phyloP scores from a whole-genome alignment of 2,797 vertebrate genomes.

The Coregonus ussuriensis region DNA sequence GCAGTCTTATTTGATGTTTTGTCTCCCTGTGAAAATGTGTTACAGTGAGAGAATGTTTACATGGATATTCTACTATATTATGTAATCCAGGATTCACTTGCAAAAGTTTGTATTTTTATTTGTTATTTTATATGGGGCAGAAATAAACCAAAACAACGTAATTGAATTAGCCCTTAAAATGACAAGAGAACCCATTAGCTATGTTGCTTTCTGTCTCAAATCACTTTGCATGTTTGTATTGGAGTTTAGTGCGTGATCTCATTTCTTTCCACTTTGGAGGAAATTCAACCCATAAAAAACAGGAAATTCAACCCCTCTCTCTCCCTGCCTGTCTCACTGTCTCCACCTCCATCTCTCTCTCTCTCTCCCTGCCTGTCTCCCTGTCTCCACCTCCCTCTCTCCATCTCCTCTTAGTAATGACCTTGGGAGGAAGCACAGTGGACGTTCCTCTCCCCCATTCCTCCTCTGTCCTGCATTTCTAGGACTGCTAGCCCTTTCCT shows the following conservation, averaged over 20 bases:
- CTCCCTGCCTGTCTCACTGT: not conserved
- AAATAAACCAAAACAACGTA: not conserved
- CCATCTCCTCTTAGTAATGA: conserved; percentile 21
- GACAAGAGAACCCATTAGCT: not conserved
- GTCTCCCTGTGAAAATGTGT: too few relatives aligned
- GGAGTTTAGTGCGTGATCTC: conserved; percentile 21
- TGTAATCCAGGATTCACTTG: not conserved
- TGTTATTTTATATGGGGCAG: not conserved
- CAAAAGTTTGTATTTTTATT: not conserved
- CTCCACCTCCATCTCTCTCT: conserved; percentile 7
- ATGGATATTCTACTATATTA: not conserved
- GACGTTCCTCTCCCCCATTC: not conserved
- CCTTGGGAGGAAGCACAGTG: conserved; percentile 20
- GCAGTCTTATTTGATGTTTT: too few relatives aligned
- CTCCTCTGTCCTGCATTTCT: conserved; percentile 28
- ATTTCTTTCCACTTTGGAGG: conserved; percentile 28
- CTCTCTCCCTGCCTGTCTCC: conserved; percentile 32
- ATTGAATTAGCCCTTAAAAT: not conserved
- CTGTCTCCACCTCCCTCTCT: conserved; percentile 9
- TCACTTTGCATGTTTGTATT: conserved; percentile 29
- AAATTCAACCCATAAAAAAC: not conserved
- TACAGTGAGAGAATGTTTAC: too few relatives aligned
- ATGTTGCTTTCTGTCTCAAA: conserved; percentile 30
- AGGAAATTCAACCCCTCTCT: conserved; percentile 39
- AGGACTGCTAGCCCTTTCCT: conserved; percentile 34